phyloP scores from a whole-genome alignment of 2,888 invertebrate species.

The Unio delphinus region DNA sequence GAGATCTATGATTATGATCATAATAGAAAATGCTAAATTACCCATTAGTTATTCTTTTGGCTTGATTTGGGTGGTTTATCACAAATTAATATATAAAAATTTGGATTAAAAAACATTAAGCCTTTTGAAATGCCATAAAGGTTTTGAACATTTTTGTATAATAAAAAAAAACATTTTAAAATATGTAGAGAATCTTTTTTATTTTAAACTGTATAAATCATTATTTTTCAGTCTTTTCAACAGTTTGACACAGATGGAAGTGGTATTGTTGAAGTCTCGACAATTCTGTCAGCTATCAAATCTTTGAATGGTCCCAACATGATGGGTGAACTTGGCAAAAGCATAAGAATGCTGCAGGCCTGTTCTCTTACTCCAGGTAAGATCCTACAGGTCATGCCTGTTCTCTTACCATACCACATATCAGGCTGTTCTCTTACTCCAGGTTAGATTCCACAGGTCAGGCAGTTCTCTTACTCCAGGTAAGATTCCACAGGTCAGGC shows the following conservation, averaged over 20 bases:
- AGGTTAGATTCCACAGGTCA: no score
- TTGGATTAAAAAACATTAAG: not conserved
- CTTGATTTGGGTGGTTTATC: not conserved
- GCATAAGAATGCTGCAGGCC: constrained; percentile 66
- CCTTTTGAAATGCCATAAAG: not conserved
- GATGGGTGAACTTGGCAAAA: constrained; percentile 64
- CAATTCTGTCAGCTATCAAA: constrained; percentile 61
- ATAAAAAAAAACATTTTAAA: no score
- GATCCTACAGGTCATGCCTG: not conserved
- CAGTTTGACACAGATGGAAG: constrained; percentile 69
- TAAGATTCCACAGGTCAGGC: no score
- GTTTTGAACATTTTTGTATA: no score
- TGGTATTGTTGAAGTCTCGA: constrained; percentile 65
- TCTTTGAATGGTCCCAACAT: constrained; percentile 53
- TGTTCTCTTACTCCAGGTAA: constrained; percentile 66
- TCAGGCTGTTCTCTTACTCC: no score
- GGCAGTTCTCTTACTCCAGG: no score
- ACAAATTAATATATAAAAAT: not conserved
- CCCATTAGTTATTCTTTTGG: no score
- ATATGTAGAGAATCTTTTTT: not conserved
- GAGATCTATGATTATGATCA: no score
- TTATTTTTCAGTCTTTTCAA: constrained; percentile 52
- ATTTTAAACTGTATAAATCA: not conserved
- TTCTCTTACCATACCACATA: no score
- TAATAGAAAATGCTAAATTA: no score